Base-by-base conservation (phyloP, 2,113 vertebrate species). In the Epinephelus fuscoguttatus region DNA sequence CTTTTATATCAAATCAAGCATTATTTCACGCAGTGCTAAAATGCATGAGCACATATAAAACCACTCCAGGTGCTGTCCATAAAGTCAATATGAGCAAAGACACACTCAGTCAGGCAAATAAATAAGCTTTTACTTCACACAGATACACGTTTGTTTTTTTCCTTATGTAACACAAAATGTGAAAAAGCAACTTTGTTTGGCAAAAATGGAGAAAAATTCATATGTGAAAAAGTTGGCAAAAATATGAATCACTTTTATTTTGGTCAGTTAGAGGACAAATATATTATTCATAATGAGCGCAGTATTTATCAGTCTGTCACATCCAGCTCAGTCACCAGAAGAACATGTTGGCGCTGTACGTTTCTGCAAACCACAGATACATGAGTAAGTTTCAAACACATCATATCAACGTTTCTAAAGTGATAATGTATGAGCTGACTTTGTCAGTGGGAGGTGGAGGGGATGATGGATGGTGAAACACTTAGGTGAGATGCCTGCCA, bases 1-100 rank as follows among this genome's bases (percentile, higher is more conserved):
- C 59, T 77, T 64, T 83, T 64, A 63, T n/a, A 72, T 59, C 30
- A 45, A 72, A 72, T 60, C 74, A 83, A 60, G 42, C 12, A 45
- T 52, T 33, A 72, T 33, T 83, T 63, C 50, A 56, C 4, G 17
- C 33, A 12, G 70, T 2, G 11, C 78, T 64, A 21, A 55, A 61
- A 53, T 61, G 76, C 12, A n/a, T 2, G 7, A 14, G 49, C 21
- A 4, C 56, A 61, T 21, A n/a, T 33, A 64, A 76, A 77, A 57
- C 50, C 67, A 59, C 74, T 78, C 53, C 45, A 11, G 55, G 45
- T 50, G 33, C 53, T 17, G 78, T 75, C 72, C 67, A 50, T 64
- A 27, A 63, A 76, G 66, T 50, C 67, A 50, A 63, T 27, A 21
- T n/a, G 47, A 82, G 23, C 9, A 30, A 14, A 53, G 70, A 13